A percentile compares a stretch with the other conserved stretches of the same genome.
phyloP scores from a whole-genome alignment of 2,797 vertebrate genomes.

The Myripristis murdjan region DNA sequence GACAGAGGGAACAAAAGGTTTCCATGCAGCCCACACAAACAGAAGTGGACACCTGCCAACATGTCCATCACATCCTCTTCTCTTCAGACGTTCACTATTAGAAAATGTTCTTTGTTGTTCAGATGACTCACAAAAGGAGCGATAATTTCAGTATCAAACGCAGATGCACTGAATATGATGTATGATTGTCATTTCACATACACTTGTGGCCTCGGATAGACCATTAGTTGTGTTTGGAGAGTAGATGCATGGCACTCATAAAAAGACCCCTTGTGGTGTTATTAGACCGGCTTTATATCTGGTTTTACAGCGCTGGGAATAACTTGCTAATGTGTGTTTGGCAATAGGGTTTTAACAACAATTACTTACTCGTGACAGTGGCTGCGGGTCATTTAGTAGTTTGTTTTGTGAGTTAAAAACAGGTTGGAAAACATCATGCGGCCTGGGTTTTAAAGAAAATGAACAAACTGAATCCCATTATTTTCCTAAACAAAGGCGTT shows the following conservation, averaged over 20 bases:
- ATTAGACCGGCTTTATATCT: neutral
- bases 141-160: neutral
- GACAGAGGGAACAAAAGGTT: constrained; percentile 16
- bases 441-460: constrained; percentile 7
- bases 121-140: neutral
- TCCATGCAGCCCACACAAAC: neutral
- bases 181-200: neutral
- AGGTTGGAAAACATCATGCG: too few relatives aligned
- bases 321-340: neutral
- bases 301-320: neutral
- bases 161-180: neutral
- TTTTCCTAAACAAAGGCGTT: constrained; percentile 13
- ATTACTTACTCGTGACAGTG: neutral
- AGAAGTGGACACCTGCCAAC: neutral
- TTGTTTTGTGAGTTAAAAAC: neutral
- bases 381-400: neutral
- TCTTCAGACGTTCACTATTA: too few relatives aligned
- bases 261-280: neutral
- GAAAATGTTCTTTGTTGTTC: neutral
- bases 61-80: neutral
- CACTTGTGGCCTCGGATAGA: neutral
- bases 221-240: neutral
- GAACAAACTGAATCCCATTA: neutral
- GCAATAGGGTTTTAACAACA: neutral
- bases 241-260: neutral